Percentiles rank a stretch among this genome's conserved stretches.
Evolutionary conservation across 2,113 vertebrate genomes (phyloP).

Genomic region (Rafetus swinhoei): DNA sequence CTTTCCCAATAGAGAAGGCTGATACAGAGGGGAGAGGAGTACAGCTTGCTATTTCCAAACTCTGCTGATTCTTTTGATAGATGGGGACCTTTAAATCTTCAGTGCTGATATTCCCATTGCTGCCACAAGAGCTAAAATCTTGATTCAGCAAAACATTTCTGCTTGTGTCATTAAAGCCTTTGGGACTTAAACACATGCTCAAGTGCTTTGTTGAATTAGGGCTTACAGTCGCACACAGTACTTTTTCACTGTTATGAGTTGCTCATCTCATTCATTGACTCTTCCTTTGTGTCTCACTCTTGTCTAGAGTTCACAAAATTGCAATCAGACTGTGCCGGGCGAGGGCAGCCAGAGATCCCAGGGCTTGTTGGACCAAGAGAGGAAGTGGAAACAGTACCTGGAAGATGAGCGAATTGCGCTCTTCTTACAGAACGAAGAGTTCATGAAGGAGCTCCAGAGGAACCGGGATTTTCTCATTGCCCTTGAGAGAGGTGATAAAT

Average conservation of each 20-base stretch:
- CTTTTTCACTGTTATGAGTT: background rate
- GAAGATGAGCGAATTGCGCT: slow-evolving; percentile 95
- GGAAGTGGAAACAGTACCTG: slow-evolving; percentile 94
- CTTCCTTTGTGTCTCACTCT: fast-evolving
- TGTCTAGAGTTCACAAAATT: slow-evolving; percentile 74
- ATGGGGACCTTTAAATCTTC: background rate
- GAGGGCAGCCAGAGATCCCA: background rate
- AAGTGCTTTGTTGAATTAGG: background rate
- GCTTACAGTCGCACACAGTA: background rate
- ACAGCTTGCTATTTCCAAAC: background rate
- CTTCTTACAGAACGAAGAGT: slow-evolving; percentile 97
- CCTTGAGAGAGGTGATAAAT: slow-evolving; percentile 90
- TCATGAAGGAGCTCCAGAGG: slow-evolving; percentile 96
- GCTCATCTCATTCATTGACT: background rate
- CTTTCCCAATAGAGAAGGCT: background rate
- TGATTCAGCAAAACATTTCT: background rate
- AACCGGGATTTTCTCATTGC: slow-evolving; percentile 96
- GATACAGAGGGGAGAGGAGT: background rate
- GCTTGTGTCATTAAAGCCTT: background rate
- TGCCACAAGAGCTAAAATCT: background rate
- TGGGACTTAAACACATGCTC: background rate
- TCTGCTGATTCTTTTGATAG: background rate
- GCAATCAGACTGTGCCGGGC: background rate
- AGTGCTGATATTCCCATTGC: background rate
- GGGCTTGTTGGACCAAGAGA: slow-evolving; percentile 85